Evolutionary conservation across 2,113 vertebrate genomes (phyloP), one percentile per base, ranked within the genome.

Genomic region (Suncus etruscus): DNA sequence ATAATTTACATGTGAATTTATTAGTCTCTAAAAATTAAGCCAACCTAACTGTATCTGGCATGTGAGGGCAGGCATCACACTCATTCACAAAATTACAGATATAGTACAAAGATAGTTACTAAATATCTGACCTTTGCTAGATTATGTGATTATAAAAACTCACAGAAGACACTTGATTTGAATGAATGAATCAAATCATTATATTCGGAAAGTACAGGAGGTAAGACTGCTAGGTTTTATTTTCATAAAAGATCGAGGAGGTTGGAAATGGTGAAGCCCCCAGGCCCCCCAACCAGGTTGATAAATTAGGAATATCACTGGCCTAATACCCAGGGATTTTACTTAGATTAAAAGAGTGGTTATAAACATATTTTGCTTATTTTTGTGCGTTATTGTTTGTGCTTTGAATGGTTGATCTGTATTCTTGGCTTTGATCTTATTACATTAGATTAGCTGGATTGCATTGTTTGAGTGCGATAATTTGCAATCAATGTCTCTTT

Each of bases 381-480:
- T 65, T 86, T 66, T 6, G 22, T 89, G 45, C 63, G 84, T 90
- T 39, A 63, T 24, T 90, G 7, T 65, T 87, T 69, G 12, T 88
- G 31, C 73, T 83, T 77, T 66, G 31, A 92, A 58, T n/a, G 39
- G 48, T 27, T 69, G 51, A 32, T 39, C 50, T 84, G 20, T 22
- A 15, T 63, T 80, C 73, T 75, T 83, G 84, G 54, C 48, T 94
- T 93, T 84, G 18, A 69, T 77, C 48, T 90, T 75, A n/a, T 61
- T 86, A 66, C 73, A 39, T 80, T 81, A 47, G 22, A 73, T 92
- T 87, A 73, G 25, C 22, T 58, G 24, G 27, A 77, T 74, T 91
- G 84, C 86, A 84, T 77, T 51, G 24, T 47, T 89, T 73, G 58
- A 81, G 69, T 83, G 75, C 32, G 75, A 91, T 77, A 68, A 75